Base-by-base conservation (phyloP, 2,113 vertebrate genomes). In the Neotoma lepida region DNA sequence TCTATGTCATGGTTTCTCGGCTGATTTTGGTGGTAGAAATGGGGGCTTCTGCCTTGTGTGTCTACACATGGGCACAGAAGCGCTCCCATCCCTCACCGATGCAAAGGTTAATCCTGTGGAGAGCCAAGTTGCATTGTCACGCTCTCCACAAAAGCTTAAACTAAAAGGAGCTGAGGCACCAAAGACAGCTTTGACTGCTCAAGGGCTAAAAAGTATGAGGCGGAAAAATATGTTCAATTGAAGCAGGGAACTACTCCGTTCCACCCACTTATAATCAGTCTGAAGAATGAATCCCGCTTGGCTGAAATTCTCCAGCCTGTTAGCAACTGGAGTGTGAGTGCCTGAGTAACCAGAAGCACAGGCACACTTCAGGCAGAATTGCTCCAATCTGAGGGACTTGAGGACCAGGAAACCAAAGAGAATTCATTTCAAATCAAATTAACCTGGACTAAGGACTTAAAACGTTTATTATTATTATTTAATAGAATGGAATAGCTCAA, bases 181-280 rank as follows among this genome's bases (percentile, higher is more conserved):
- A 94, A 95, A 91, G 70, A 91, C 89, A n/a, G 56, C 51, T 82
- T 73, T 73, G 87, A 78, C 68, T 51, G 15, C 78, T 76, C 22
- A 68, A 39, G 93, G 64, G 5, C 68, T 87, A 46, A 94, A 90
- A 85, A 54, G 20, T 28, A 41, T 14, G 68, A 77, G 18, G 44
- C 33, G 13, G 28, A 13, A n/a, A 68, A 89, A 85, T 85, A 54
- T n/a, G 20, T 85, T 92, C 61, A 84, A 13, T 54, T 61, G 26
- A 35, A 74, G 26, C 35, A 13, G 28, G 30, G 39, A 44, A 61
- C 56, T 81, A 86, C 17, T 17, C 41, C 24, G 33, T 39, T 8
- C 76, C 5, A 63, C 18, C 63, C 89, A 87, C n/a, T 86, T 81
- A 64, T 1, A 56, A 61, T 90, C 58, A 63, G 2, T 76, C 44